Base-by-base conservation (phyloP, 2,888 invertebrate genomes). In the Alviniconcha strummeri region DNA sequence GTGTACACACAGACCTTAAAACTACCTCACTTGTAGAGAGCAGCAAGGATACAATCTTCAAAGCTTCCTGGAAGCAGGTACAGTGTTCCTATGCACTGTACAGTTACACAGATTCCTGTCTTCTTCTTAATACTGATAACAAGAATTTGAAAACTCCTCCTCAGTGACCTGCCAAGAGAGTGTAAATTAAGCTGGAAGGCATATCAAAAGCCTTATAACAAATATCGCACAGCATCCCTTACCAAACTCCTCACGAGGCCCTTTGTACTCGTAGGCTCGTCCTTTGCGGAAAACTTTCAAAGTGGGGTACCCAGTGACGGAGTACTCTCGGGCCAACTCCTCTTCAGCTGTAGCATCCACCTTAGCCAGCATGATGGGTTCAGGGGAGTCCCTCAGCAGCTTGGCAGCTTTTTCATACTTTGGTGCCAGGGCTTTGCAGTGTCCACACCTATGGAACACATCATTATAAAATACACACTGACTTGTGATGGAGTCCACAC, bases 331-430 rank as follows among this genome's bases (percentile, higher is more conserved):
- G n/a, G 93, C 94, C 13, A 95, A 87, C 5, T 93, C 94, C 81
- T 93, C 93, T 87, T 95, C 94, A 36, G 91, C 90, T 0, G 95
- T 94, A 11, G 94, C 94, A 85, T 95, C 95, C 11, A 95, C 94
- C 91, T 95, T 95, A 80, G 94, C 95, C 60, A 95, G 90, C 4
- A 93, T 92, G 77, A 95, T 94, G 15, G 93, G 93, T n/a, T 92
- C 92, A 5, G 91, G 90, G 17, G 91, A 88, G 11, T 90, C 86
- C 86, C 92, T 91, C 83, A 95, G 89, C 15, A 89, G 88, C 85
- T 93, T 90, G 2, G 95, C 95, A 11, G 95, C 95, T 86, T 94
- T 94, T 86, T 94, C 94, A 91, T 94, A 95, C 83, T 94, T 94
- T 13, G 95, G 95, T 69, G 94, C 94, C 83, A 95, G 90, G 86